Conservation (phyloP, 2,888 invertebrate species). For the Euzetes globulus region DNA sequence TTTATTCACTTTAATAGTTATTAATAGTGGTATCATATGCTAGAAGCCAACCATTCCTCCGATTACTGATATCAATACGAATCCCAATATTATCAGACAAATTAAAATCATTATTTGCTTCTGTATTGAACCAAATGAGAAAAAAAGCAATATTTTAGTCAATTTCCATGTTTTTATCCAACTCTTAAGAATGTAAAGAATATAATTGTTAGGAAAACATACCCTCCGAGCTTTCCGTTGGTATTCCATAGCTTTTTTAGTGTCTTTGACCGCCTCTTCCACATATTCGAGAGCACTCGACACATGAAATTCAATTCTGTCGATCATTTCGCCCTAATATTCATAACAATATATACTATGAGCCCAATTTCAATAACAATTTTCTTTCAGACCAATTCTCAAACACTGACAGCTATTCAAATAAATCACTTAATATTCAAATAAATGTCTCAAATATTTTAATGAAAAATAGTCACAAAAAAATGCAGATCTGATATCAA, state of each 20-base stretch:
- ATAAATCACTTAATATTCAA: no score
- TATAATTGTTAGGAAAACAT: neutral
- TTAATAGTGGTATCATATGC: neutral
- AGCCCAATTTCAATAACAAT: constrained; percentile 68
- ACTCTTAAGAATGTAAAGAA: neutral
- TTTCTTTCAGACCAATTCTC: neutral
- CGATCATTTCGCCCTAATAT: constrained; percentile 55
- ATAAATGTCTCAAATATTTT: no score
- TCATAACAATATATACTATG: constrained; percentile 88
- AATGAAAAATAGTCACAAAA: no score
- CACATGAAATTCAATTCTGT: constrained; percentile 55
- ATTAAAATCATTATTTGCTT: constrained; percentile 90
- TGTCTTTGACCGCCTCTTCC: constrained; percentile 53
- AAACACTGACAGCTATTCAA: no score
- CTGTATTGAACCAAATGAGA: constrained; percentile 55
- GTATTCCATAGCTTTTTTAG: constrained; percentile 54
- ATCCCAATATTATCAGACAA: constrained; percentile 71
- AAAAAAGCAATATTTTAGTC: neutral
- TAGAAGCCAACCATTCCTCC: constrained; percentile 39
- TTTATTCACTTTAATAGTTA: neutral
- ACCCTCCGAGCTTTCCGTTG: constrained; percentile 52
- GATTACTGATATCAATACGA: constrained; percentile 56
- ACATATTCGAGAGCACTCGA: constrained; percentile 55
- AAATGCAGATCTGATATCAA: no score
- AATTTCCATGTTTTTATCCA: neutral